Base-by-base conservation (phyloP, 2,113 vertebrate species). In the Gadus chalcogrammus region DNA sequence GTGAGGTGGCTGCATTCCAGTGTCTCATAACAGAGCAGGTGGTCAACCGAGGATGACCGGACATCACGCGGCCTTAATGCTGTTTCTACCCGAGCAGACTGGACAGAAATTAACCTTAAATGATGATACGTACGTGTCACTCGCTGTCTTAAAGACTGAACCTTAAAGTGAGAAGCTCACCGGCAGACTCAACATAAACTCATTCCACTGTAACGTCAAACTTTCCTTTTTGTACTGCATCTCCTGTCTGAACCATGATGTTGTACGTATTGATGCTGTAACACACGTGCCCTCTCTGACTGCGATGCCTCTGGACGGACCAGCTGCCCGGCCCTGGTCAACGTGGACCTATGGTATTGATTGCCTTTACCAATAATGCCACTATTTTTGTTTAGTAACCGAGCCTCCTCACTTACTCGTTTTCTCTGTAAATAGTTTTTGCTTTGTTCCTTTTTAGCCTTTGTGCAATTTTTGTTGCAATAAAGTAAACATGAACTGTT, bases 401-500 rank as follows among this genome's bases (percentile, higher is more conserved):
- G 80, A 81, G 77, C 65, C 63, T 77, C 65, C 38, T 90, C 87
- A 77, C 64, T 86, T 84, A 3, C 64, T 62, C 79, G 73, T 71
- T 68, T 71, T 78, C 60, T 68, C 72, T 70, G 62, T 52, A 69
- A 58, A 79, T 76, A 62, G 42, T 76, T 78, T 74, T 67, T 79
- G 55, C 42, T 48, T 48, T 48, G 42, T 48, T 48, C 42, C 42
- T 61, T 70, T 91, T 81, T 91, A 87, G 85, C 82, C 77, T 81
- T 73, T 78, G 88, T 92, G 90, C 90, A 92, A 89, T 91, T 90
- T 82, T 79, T 84, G 85, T 90, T 91, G 87, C 89, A 82, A 85
- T 91, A 88, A 90, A 93, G 91, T 86, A 91, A 87, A 88, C 89
- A 90, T 73, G 78, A 79, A 68, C 84, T 81, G 85, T 83, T 91